Evolutionary conservation across 2,888 invertebrate genomes (phyloP), one percentile per base, ranked within the genome.

Genomic region (Eremobia ochroleuca): DNA sequence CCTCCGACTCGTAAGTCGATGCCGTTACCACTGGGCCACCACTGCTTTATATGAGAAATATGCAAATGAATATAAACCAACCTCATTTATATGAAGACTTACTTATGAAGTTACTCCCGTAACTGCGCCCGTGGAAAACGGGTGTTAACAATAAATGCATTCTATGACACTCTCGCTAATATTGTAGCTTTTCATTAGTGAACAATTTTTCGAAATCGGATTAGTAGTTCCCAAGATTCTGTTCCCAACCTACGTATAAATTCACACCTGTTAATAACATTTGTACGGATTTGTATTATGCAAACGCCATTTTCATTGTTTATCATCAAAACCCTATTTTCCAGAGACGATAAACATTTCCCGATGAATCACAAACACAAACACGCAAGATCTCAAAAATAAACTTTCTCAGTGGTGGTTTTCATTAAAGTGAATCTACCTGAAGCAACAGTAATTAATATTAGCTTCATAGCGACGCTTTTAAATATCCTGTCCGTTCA

Each of bases 391-490:
- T 49, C 25, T 21, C 37, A 64, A 59, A 77, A 52, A 46, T 8
- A 34, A 40, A 49, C 3, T 6, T 25, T 18, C 4, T 34, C 1
- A 4, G 34, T 65, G 66, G 46, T 43, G 67, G 66, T 52, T 40
- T 69, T 72, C 62, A 67, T 62, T 64, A 62, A 76, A 59, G 52
- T 37, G 34, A 73, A 71, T 62, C 34, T 64, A 73, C 61, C 68
- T 77, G 52, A 62, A 69, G 65, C 49, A 65, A 58, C 58, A 18
- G 66, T 83, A 85, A 85, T 85, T 82, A 83, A 75, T 78, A 77
- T 74, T 52, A 74, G 55, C 73, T 71, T 73, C 66, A 70, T 43
- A 77, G 43, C 58, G 43, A 18, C 34, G 64, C 68, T 74, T 62
- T 52, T 82, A 74, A 85, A 77, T 77, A 81, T 59, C 28, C 61